Evolutionary conservation across 2,888 invertebrate genomes (phyloP), one percentile per base, ranked within the genome.

Genomic region (Stegana nigrithorax): DNA sequence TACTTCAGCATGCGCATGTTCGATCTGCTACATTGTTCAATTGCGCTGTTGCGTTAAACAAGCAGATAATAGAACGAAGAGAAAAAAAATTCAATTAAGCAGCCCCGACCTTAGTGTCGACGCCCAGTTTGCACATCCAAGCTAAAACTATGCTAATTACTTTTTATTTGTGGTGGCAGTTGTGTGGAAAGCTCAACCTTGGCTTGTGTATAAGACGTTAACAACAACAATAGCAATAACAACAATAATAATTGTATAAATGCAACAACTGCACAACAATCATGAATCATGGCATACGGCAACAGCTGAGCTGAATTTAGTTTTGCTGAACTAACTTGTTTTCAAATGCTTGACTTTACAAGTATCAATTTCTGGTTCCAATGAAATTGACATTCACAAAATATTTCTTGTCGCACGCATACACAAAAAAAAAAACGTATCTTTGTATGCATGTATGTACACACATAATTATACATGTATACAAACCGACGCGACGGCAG

Each of bases 341-440:
- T 45, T 45, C 45, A 45, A 12, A 23, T 55, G 36, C 14, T 26
- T 27, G n/a, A n/a, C n/a, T 27, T 51, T 25, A 17, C 26, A 56
- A 39, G 39, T 56, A 56, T 56, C 69, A 62, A 70, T 67, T 67
- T 68, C n/a, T n/a, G 65, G 51, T 73, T 69, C 69, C 68, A 73
- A 73, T 73, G 78, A 75, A 74, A 75, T 78, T 78, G 75, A 78
- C 78, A 76, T 76, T 76, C 78, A 66, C 71, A 73, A 67, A 70
- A 74, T 64, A 75, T 75, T 73, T 78, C 78, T 69, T 71, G 75
- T 75, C 72, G 63, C 59, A 44, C 5, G n/a, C 45, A 32, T 17
- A 47, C 59, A 32, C 21, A 32, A 23, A n/a, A n/a, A n/a, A n/a
- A n/a, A n/a, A 23, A 3, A 51, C 19, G 8, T 7, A 51, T 12